These are phyloP conservation scores for Antedon mediterranea DNA, from an alignment of 53 echinoderm and acorn worm species.

Conservation along the genomic window DNA sequence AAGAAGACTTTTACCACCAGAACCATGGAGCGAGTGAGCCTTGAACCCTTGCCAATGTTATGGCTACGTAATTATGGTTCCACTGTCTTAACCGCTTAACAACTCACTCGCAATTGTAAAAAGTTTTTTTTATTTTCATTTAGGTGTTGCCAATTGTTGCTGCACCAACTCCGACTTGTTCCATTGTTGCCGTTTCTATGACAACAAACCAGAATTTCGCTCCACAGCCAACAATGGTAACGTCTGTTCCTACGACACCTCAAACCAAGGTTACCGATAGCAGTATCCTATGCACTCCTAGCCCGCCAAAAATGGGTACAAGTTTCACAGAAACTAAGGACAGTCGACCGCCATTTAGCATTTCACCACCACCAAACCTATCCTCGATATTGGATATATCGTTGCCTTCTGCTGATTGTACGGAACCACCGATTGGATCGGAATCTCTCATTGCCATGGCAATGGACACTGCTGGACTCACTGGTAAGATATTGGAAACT, in stretches of 20 bases:
- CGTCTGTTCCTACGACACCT: background rate
- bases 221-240: background rate
- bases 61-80: no score
- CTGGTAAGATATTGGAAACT: background rate
- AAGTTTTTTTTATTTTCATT: background rate
- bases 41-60: no score
- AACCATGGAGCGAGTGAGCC: no score
- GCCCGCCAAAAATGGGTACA: background rate
- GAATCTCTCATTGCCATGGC: slow-evolving; percentile 4
- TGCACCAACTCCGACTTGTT: background rate
- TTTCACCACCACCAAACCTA: slow-evolving; percentile 54
- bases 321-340: background rate
- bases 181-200: background rate
- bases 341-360: slow-evolving; percentile 4
- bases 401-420: slow-evolving; percentile 41
- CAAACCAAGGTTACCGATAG: background rate
- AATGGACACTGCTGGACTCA: background rate
- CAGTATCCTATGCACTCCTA: background rate
- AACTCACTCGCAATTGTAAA: no score
- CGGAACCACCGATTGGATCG: background rate
- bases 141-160: background rate
- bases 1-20: no score
- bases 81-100: no score
- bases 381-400: slow-evolving; percentile 64
- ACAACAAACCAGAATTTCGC: background rate